These are phyloP conservation scores for Zaprionus gabonicus DNA, from an alignment of 1,140 invertebrate species.

Conservation along the genomic window DNA sequence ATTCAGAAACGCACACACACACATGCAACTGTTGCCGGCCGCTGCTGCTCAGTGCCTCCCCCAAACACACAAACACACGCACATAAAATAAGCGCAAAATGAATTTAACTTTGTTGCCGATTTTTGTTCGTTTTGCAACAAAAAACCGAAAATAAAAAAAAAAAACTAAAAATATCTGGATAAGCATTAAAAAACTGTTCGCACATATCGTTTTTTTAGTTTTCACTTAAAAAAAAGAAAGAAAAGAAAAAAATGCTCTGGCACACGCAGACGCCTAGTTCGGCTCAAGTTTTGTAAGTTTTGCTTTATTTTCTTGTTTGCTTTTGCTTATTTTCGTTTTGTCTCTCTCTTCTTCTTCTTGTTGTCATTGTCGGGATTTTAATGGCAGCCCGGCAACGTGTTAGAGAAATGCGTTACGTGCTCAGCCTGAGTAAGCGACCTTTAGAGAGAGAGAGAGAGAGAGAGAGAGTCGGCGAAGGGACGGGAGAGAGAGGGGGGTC, in stretches of 20 bases:
- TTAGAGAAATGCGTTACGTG: conserved; percentile 59
- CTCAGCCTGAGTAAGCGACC: conserved; percentile 38
- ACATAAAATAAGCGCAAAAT: conserved; percentile 21
- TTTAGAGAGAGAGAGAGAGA: not conserved
- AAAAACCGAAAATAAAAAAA: conserved; percentile 1
- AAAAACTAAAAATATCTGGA: conserved; percentile 4
- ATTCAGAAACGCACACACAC: conserved; percentile 39
- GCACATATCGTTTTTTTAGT: conserved; percentile 42
- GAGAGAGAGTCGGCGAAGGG: not conserved
- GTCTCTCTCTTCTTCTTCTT: conserved; percentile 11
- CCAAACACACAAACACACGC: conserved; percentile 10
- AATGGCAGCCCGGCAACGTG: conserved; percentile 37
- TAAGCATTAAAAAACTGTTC: conserved; percentile 37
- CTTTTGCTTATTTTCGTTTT: conserved; percentile 33
- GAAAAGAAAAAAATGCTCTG: conserved; percentile 25
- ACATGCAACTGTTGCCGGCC: conserved; percentile 34
- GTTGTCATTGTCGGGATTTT: conserved; percentile 14
- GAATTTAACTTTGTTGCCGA: conserved; percentile 36
- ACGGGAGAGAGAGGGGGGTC: not conserved
- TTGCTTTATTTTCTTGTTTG: conserved; percentile 21
- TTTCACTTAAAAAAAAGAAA: conserved; percentile 56
- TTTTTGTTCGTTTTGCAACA: conserved; percentile 36
- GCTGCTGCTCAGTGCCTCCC: conserved; percentile 20
- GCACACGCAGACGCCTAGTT: conserved; percentile 49
- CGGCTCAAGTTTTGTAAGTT: conserved; percentile 23